These are phyloP conservation scores for Orthosia incerta DNA, from an alignment of 2,888 invertebrate genomes.

Conservation along the genomic window DNA sequence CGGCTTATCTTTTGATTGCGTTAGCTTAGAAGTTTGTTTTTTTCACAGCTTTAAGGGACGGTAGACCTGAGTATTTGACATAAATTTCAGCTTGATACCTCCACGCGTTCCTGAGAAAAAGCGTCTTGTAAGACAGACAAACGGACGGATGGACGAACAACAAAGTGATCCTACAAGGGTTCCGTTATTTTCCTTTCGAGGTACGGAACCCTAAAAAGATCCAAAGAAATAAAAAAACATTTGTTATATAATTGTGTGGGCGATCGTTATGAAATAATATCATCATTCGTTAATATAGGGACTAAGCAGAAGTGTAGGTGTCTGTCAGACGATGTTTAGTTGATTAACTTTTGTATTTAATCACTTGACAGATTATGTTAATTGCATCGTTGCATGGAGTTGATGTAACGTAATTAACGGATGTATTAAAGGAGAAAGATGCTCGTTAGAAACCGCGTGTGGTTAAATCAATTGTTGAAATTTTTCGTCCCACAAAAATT, in stretches of 20 bases:
- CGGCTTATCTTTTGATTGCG: too few relatives aligned
- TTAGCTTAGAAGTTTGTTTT: too few relatives aligned
- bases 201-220: too few relatives aligned
- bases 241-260: constrained; percentile 16
- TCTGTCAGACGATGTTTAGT: constrained; percentile 19
- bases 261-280: constrained; percentile 24
- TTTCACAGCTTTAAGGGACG: too few relatives aligned
- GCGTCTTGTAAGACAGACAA: too few relatives aligned
- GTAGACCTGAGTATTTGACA: too few relatives aligned
- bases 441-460: too few relatives aligned
- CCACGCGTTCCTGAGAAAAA: too few relatives aligned
- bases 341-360: constrained; percentile 22
- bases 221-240: neutral
- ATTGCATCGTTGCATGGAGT: constrained; percentile 10
- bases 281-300: neutral
- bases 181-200: too few relatives aligned
- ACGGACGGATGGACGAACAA: too few relatives aligned
- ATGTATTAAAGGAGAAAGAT: neutral
- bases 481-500: neutral
- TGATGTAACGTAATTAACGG: neutral
- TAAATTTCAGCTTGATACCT: too few relatives aligned
- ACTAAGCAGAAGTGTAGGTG: constrained; percentile 36
- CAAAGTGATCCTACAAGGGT: too few relatives aligned
- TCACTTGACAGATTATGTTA: constrained; percentile 17
- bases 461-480: neutral